Conservation (phyloP, 1,140 invertebrate species). For the Cecropterus lyciades region DNA sequence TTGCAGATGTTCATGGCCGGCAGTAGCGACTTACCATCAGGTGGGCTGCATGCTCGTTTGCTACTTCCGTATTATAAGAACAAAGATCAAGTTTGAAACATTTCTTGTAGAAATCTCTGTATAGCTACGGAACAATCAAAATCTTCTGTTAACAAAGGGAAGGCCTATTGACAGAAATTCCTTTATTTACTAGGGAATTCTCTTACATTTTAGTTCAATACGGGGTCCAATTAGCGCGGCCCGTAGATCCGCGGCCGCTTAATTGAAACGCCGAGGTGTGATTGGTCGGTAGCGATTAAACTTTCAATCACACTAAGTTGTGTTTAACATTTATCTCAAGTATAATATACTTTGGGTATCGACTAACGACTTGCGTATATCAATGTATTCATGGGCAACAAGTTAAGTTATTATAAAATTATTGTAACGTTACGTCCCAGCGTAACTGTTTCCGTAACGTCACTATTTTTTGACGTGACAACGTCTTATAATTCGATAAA, state of each 20-base stretch:
- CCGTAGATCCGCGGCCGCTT: slow-evolving; percentile 65
- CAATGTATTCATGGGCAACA: too few relatives aligned
- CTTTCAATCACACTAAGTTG: slow-evolving; percentile 53
- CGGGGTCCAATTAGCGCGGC: slow-evolving; percentile 60
- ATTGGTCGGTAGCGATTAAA: slow-evolving; percentile 65
- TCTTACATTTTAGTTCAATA: slow-evolving; percentile 3
- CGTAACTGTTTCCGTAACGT: too few relatives aligned
- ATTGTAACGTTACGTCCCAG: too few relatives aligned
- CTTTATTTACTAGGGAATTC: slow-evolving; percentile 10
- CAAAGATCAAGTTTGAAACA: background rate
- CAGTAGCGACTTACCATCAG: too few relatives aligned
- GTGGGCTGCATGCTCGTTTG: too few relatives aligned
- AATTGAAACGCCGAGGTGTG: slow-evolving; percentile 76
- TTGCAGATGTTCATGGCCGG: too few relatives aligned
- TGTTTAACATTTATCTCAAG: background rate
- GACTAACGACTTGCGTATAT: too few relatives aligned
- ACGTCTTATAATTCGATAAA: too few relatives aligned
- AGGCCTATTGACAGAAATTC: slow-evolving; percentile 11
- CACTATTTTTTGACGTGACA: too few relatives aligned
- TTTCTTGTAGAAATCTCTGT: background rate
- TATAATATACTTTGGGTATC: too few relatives aligned
- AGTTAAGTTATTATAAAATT: too few relatives aligned
- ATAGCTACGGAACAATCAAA: background rate
- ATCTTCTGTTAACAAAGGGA: background rate
- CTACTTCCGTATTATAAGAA: too few relatives aligned